Conservation (phyloP, 2,797 vertebrate species). For the Paguma larvata region DNA sequence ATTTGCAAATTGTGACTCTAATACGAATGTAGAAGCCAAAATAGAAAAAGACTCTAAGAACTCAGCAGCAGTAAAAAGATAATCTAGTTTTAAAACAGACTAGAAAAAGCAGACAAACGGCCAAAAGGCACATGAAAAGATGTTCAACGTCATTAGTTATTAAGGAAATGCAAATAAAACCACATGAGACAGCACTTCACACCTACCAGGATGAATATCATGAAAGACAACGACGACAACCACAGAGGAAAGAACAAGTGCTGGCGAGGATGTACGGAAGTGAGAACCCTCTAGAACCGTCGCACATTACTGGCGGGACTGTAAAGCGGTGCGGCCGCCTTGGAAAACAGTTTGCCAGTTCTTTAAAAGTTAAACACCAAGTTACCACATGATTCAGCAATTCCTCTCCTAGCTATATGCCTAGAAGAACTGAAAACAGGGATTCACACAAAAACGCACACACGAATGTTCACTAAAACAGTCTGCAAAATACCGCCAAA, state of each 20-base stretch:
- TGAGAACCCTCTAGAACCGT: neutral
- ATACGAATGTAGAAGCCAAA: neutral
- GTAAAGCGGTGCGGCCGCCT: neutral
- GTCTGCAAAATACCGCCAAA: neutral
- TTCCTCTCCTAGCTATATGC: neutral
- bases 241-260: neutral
- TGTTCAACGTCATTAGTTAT: neutral
- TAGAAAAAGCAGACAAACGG: neutral
- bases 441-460: neutral
- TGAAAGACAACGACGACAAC: neutral
- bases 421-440: neutral
- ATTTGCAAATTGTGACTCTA: neutral
- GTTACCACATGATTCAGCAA: neutral
- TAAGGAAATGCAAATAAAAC: constrained; percentile 54
- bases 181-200: neutral
- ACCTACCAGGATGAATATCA: neutral
- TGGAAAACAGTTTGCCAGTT: constrained; percentile 31
- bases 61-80: neutral
- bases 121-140: neutral
- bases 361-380: constrained; percentile 6
- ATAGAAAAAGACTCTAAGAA: neutral
- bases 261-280: neutral
- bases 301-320: neutral
- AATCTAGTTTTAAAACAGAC: constrained; percentile 4
- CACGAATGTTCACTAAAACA: neutral